These are phyloP conservation scores for Mycetomoellerius zeteki DNA, from an alignment of 1,140 invertebrate species.

Conservation along the genomic window DNA sequence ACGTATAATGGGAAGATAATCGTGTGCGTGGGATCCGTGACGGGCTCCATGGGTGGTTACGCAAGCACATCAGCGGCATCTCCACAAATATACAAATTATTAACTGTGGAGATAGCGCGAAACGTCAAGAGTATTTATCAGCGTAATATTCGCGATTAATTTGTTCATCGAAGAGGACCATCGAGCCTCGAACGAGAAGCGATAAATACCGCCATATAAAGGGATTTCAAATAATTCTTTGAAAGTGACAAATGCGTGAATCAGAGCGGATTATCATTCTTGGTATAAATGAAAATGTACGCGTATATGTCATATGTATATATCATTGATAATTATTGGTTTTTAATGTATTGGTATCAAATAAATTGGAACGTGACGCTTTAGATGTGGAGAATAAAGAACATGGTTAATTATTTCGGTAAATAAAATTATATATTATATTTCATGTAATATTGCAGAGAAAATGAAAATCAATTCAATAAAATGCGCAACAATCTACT, in stretches of 20 bases:
- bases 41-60: slow-evolving; percentile 18
- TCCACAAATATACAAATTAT: slow-evolving; percentile 62
- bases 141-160: slow-evolving; percentile 59
- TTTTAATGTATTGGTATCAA: slow-evolving; percentile 34
- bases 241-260: slow-evolving; percentile 40
- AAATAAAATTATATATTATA: slow-evolving; percentile 40
- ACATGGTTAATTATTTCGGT: slow-evolving; percentile 24
- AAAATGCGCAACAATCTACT: not conserved
- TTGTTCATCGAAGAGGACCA: slow-evolving; percentile 41
- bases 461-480: not conserved
- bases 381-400: slow-evolving; percentile 42
- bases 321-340: slow-evolving; percentile 53
- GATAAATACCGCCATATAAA: slow-evolving; percentile 53
- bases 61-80: slow-evolving; percentile 36
- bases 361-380: slow-evolving; percentile 14
- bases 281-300: slow-evolving; percentile 44
- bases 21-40: slow-evolving; percentile 16
- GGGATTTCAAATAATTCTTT: slow-evolving; percentile 63
- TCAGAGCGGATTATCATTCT: slow-evolving; percentile 57
- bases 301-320: too few relatives aligned
- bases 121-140: slow-evolving; percentile 61
- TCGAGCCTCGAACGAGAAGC: slow-evolving; percentile 38
- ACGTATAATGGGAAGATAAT: slow-evolving; percentile 40
- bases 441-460: slow-evolving; percentile 4
- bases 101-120: slow-evolving; percentile 49